Evolutionary conservation across 2,113 vertebrate genomes (phyloP).

Genomic region (Brachyhypopomus gauderio): DNA sequence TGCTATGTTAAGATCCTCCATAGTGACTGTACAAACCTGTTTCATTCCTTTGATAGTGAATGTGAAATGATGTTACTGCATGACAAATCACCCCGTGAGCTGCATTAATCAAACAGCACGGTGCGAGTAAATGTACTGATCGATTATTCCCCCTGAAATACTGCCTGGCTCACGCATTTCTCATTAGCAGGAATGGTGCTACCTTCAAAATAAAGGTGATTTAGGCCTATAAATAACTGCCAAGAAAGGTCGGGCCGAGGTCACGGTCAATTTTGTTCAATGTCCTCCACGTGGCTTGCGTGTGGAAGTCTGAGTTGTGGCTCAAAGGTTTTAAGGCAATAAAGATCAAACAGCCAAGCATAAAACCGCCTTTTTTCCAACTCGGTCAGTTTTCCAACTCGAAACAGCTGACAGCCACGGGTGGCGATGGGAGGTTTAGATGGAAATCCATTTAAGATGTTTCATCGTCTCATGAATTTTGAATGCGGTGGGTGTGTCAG

Average conservation of each 20-base stretch:
- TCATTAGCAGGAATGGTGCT: neutral
- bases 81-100: neutral
- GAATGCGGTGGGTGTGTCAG: slow-evolving; percentile 27
- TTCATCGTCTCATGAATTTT: slow-evolving; percentile 30
- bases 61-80: slow-evolving; percentile 9
- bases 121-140: neutral
- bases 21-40: neutral
- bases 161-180: neutral
- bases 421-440: slow-evolving; percentile 13
- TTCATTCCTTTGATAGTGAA: neutral
- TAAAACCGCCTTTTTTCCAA: neutral
- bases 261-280: neutral
- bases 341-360: slow-evolving; percentile 10
- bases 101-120: slow-evolving; percentile 2
- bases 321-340: slow-evolving; percentile 6
- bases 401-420: slow-evolving; percentile 11
- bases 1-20: slow-evolving; percentile 5
- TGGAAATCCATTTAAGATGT: slow-evolving; percentile 28
- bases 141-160: neutral
- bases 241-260: neutral
- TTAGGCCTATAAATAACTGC: neutral
- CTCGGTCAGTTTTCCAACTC: too few relatives aligned
- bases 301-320: neutral
- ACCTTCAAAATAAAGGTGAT: slow-evolving; percentile 12
- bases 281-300: neutral